These are phyloP conservation scores for Dipus sagitta DNA, from an alignment of 2,797 vertebrate species.

Conservation along the genomic window DNA sequence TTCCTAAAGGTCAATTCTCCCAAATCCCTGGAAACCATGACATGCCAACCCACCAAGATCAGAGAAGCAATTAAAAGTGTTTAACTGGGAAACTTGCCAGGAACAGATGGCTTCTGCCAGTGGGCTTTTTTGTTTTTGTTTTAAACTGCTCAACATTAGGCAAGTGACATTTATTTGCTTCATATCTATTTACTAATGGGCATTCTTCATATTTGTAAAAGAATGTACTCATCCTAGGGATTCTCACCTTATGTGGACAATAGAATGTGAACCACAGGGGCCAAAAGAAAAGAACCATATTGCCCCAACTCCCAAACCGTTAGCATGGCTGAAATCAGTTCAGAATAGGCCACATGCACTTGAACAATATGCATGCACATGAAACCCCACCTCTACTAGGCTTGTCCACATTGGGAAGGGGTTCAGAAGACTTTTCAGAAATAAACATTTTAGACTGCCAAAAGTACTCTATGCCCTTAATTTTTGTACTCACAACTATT, in stretches of 20 bases:
- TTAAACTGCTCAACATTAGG: slow-evolving; percentile 75
- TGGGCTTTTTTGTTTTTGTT: slow-evolving; percentile 82
- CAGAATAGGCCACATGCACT: neutral
- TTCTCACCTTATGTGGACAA: neutral
- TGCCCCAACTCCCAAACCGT: neutral
- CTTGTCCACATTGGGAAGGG: neutral
- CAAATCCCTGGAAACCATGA: slow-evolving; percentile 73
- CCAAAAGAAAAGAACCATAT: neutral
- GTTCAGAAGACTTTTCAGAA: slow-evolving; percentile 16
- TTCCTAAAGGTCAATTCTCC: slow-evolving; percentile 84
- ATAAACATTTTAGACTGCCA: neutral
- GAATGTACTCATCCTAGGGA: slow-evolving; percentile 1
- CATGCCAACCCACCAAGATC: slow-evolving; percentile 80
- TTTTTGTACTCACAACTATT: neutral
- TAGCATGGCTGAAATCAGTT: neutral
- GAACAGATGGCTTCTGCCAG: slow-evolving; percentile 78
- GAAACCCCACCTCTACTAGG: neutral
- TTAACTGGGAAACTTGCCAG: slow-evolving; percentile 83
- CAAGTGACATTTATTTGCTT: slow-evolving; percentile 77
- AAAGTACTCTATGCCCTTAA: neutral
- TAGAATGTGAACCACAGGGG: neutral
- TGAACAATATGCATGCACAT: neutral
- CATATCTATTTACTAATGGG: slow-evolving; percentile 62
- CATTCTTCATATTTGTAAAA: slow-evolving; percentile 63
- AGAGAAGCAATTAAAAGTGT: slow-evolving; percentile 82